A percentile compares a stretch with the other conserved stretches of the same genome.
phyloP scores from a whole-genome alignment of 2,888 invertebrate genomes.

The Stenurella melanura region DNA sequence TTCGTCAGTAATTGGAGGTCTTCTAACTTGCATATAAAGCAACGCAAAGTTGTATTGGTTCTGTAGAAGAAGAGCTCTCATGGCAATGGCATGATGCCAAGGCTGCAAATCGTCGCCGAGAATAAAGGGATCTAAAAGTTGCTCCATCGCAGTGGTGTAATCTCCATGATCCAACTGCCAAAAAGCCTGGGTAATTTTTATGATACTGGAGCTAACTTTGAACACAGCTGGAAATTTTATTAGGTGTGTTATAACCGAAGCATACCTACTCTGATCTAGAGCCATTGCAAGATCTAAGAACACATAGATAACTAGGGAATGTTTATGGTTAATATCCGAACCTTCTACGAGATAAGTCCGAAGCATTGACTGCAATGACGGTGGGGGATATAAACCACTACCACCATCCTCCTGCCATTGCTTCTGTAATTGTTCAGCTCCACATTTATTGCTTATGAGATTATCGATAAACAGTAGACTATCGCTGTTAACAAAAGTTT shows the following conservation, averaged over 20 bases:
- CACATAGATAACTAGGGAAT: conserved; percentile 86
- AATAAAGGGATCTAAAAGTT: conserved; percentile 79
- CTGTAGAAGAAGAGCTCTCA: conserved; percentile 81
- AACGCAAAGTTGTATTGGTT: conserved; percentile 82
- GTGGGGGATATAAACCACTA: conserved; percentile 86
- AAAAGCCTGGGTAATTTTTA: conserved; percentile 88
- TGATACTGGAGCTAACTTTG: conserved; percentile 82
- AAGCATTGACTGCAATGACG: conserved; percentile 86
- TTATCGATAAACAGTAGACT: conserved; percentile 83
- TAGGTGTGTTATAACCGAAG: conserved; percentile 81
- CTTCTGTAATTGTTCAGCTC: conserved; percentile 75
- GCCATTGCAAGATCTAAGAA: conserved; percentile 87
- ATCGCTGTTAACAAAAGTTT: conserved; percentile 57
- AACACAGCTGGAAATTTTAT: conserved; percentile 89
- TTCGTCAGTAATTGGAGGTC: conserved; percentile 65
- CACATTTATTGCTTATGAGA: conserved; percentile 79
- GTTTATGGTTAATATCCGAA: conserved; percentile 82
- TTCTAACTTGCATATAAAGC: conserved; percentile 78
- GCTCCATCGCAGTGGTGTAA: conserved; percentile 82
- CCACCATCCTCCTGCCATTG: conserved; percentile 82
- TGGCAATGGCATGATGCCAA: conserved; percentile 84
- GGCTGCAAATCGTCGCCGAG: conserved; percentile 76
- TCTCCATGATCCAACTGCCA: conserved; percentile 93
- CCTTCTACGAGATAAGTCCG: conserved; percentile 83
- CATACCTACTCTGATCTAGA: conserved; percentile 77